phyloP scores from a whole-genome alignment of 2,888 invertebrate genomes.

The Protonemura montana region DNA sequence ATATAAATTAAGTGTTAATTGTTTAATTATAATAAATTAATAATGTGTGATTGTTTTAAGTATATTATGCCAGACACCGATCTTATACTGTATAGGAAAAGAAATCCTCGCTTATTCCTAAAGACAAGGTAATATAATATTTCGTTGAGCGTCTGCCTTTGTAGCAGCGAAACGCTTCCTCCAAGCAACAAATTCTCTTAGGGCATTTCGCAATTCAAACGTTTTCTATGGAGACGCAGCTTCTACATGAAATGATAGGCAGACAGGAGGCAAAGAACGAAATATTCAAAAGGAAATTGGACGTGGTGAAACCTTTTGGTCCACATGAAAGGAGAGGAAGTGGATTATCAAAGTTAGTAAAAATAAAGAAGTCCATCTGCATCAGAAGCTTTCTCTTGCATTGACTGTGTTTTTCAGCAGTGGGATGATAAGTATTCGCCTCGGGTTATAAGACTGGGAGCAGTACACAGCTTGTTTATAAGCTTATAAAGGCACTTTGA shows the following conservation, averaged over 20 bases:
- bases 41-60: too few species aligned
- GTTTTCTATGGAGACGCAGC: not conserved
- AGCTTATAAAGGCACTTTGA: not conserved
- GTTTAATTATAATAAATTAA: too few species aligned
- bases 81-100: too few species aligned
- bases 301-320: conserved; percentile 40
- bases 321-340: conserved; percentile 18
- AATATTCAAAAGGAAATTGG: conserved; percentile 43
- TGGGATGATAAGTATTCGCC: not conserved
- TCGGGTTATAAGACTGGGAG: not conserved
- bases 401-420: not conserved
- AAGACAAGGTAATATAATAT: not conserved
- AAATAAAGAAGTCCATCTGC: conserved; percentile 20
- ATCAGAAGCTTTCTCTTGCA: conserved; percentile 25
- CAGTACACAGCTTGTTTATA: not conserved
- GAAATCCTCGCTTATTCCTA: too few species aligned
- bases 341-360: conserved; percentile 27
- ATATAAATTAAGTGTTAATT: too few species aligned
- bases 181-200: not conserved
- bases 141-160: not conserved
- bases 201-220: not conserved
- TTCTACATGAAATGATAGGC: not conserved
- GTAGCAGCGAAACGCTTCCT: not conserved
- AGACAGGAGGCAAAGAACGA: conserved; percentile 9
- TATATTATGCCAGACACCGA: too few species aligned